phyloP scores from a whole-genome alignment of 2,888 invertebrate genomes.

The Epicampocera succincta region DNA sequence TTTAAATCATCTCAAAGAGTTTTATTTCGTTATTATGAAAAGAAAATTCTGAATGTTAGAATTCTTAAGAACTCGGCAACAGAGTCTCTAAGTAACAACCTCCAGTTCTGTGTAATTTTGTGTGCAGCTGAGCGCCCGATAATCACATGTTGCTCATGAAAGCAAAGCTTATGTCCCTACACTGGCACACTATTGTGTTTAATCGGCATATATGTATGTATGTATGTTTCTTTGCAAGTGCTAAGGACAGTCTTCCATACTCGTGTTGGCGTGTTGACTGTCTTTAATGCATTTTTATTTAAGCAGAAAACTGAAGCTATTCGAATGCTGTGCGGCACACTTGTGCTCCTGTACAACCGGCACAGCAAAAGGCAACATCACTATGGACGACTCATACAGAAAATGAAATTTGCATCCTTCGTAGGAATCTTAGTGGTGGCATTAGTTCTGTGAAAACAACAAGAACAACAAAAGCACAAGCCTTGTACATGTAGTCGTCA shows the following conservation, averaged over 20 bases:
- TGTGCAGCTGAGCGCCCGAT: not conserved
- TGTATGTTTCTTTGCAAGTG: too few species aligned
- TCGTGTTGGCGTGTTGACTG: slow-evolving; percentile 51
- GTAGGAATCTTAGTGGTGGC: too few species aligned
- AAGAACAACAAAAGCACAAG: slow-evolving; percentile 11
- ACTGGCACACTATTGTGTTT: too few species aligned
- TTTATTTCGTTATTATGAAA: not conserved
- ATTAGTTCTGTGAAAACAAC: too few species aligned
- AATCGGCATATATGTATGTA: too few species aligned
- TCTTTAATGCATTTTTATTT: slow-evolving; percentile 26
- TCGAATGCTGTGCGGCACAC: not conserved
- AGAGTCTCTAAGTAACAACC: slow-evolving; percentile 1
- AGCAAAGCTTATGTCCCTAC: too few species aligned
- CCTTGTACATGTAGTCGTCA: not conserved
- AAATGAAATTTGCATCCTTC: too few species aligned
- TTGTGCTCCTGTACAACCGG: slow-evolving; percentile 4
- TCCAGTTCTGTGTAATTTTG: not conserved
- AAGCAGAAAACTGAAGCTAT: slow-evolving; percentile 11
- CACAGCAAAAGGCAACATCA: slow-evolving; percentile 11
- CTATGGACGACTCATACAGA: not conserved
- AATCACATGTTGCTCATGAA: too few species aligned
- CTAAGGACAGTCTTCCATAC: slow-evolving; percentile 20
- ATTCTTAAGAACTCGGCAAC: slow-evolving; percentile 5
- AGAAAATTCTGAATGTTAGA: not conserved
- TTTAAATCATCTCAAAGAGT: not conserved